Conservation (phyloP, 2,888 invertebrate species). For the Aspidapion aeneum region DNA sequence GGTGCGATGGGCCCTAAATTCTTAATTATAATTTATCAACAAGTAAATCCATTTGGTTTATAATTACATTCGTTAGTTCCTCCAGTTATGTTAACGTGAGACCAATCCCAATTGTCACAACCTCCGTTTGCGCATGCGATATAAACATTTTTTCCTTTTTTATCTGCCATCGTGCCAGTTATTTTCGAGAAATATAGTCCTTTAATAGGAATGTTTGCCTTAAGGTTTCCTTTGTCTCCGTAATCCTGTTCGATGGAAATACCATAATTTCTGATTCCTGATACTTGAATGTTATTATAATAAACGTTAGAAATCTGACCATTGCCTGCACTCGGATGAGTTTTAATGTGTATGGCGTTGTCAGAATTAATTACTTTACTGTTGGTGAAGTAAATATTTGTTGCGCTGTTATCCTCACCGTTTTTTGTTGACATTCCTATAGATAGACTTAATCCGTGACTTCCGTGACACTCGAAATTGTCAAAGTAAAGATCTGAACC, state of each 20-base stretch:
- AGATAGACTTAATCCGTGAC: constrained; percentile 19
- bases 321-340: constrained; percentile 7
- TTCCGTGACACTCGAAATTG: constrained; percentile 17
- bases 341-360: constrained; percentile 16
- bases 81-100: constrained; percentile 9
- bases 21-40: constrained; percentile 4
- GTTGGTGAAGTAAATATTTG: not conserved
- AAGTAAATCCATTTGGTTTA: constrained; percentile 13
- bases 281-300: constrained; percentile 6
- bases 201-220: constrained; percentile 9
- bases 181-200: no score
- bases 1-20: no score
- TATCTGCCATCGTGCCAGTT: constrained; percentile 11
- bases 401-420: constrained; percentile 1
- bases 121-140: constrained; percentile 11
- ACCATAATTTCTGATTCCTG: constrained; percentile 16
- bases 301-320: constrained; percentile 15
- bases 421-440: constrained; percentile 6
- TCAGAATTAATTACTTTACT: not conserved
- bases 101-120: constrained; percentile 15
- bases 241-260: constrained; percentile 20
- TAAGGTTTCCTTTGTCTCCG: constrained; percentile 13
- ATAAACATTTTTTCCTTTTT: constrained; percentile 7
- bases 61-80: constrained; percentile 14
- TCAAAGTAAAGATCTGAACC: constrained; percentile 15